phyloP scores from a whole-genome alignment of 2,113 vertebrate species.

The Cyrtonyx montezumae region DNA sequence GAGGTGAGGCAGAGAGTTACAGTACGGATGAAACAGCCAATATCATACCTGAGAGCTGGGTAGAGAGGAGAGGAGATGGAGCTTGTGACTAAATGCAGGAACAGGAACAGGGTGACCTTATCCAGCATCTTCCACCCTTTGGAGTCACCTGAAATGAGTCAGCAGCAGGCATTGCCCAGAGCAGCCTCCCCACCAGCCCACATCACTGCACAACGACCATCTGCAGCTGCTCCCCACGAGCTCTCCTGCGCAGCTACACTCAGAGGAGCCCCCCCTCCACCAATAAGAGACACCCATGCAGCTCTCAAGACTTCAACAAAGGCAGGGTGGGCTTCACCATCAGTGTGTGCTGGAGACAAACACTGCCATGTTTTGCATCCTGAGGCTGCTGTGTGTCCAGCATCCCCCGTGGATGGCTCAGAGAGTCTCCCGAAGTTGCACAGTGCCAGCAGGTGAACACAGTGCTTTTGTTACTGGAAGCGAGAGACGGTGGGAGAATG shows the following conservation, averaged over 20 bases:
- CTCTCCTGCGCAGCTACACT: background rate
- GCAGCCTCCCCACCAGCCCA: background rate
- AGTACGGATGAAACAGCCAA: background rate
- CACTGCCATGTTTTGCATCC: accelerated
- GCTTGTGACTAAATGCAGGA: conserved; percentile 83
- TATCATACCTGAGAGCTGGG: conserved; percentile 87
- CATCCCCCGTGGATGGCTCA: background rate
- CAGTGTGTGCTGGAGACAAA: accelerated
- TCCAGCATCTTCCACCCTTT: conserved; percentile 78
- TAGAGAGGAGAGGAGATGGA: conserved; percentile 81
- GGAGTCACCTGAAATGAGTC: conserved; percentile 52
- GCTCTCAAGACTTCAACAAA: accelerated
- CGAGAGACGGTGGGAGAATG: background rate
- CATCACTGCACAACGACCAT: background rate
- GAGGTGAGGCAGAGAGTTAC: background rate
- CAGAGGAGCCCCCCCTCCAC: background rate
- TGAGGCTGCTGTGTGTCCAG: background rate
- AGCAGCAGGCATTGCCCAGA: background rate
- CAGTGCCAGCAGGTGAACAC: accelerated
- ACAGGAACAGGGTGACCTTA: conserved; percentile 82
- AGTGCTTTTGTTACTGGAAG: background rate
- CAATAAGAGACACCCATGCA: accelerated
- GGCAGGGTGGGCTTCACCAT: background rate
- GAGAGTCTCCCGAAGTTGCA: accelerated
- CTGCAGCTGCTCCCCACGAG: background rate